A percentile compares a stretch with the other conserved stretches of the same genome.
phyloP scores from a whole-genome alignment of 2,113 vertebrate genomes.

The Colistium nudipinnis region DNA sequence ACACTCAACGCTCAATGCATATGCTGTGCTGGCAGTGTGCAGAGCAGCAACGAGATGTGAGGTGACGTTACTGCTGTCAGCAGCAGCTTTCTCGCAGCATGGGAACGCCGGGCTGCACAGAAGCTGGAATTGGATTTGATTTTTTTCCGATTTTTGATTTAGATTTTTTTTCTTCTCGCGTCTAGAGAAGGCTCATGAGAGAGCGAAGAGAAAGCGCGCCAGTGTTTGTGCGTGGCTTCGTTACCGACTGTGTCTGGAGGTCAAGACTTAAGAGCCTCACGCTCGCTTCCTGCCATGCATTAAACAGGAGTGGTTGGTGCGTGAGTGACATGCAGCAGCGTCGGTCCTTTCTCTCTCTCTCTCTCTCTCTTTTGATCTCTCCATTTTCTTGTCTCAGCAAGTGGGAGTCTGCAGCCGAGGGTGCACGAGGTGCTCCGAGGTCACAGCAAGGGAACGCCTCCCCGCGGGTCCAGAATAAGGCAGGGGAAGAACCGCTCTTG shows the following conservation, averaged over 20 bases:
- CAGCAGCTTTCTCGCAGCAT: constrained; percentile 61
- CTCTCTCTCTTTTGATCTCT: not conserved
- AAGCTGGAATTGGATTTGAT: constrained; percentile 24
- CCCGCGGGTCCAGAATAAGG: constrained; percentile 2
- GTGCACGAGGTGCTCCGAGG: constrained; percentile 27
- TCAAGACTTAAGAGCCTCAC: not conserved
- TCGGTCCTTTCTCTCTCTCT: not conserved
- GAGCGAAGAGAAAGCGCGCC: not conserved
- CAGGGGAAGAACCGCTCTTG: constrained; percentile 16
- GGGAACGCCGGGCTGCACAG: constrained; percentile 16
- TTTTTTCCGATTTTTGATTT: no score
- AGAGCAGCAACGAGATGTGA: constrained; percentile 62
- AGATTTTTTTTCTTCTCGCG: constrained; percentile 10
- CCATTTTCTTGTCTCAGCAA: not conserved
- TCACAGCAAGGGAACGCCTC: constrained; percentile 19
- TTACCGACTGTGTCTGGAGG: constrained; percentile 17
- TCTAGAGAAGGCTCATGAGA: constrained; percentile 6
- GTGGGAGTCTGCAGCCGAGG: not conserved
- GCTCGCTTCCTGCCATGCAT: not conserved
- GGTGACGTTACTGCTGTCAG: constrained; percentile 71
- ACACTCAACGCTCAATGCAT: constrained; percentile 32
- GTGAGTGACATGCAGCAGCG: constrained; percentile 8
- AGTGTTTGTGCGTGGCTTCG: constrained; percentile 10
- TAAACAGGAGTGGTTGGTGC: not conserved
- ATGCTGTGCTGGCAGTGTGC: constrained; percentile 58